These are phyloP conservation scores for Grantiella picta DNA, from an alignment of 2,113 vertebrate species.

Conservation along the genomic window DNA sequence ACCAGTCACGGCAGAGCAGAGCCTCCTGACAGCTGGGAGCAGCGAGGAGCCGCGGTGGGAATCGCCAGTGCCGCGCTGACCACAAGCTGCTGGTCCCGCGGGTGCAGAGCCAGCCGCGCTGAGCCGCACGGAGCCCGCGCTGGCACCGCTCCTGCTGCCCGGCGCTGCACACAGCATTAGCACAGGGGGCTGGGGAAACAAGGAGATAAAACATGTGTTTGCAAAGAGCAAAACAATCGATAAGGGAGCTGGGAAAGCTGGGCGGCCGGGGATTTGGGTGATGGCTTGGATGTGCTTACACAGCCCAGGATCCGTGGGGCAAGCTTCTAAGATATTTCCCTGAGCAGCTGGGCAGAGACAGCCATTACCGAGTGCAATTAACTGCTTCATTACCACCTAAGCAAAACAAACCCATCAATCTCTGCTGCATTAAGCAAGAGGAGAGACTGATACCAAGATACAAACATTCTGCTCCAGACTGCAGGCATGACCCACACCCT, in stretches of 20 bases:
- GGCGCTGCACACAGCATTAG: background rate
- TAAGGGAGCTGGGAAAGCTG: background rate
- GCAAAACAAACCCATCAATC: slow-evolving; percentile 6
- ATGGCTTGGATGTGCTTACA: background rate
- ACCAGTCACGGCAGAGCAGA: background rate
- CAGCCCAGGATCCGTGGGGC: background rate
- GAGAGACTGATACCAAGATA: background rate
- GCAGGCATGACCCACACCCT: background rate
- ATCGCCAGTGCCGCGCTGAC: fast-evolving
- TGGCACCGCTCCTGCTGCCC: background rate
- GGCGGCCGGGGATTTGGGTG: background rate
- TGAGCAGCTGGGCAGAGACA: background rate
- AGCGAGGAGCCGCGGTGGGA: fast-evolving
- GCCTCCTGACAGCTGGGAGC: fast-evolving
- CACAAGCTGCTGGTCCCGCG: fast-evolving
- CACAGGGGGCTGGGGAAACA: background rate
- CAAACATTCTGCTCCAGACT: background rate
- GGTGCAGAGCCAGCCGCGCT: fast-evolving
- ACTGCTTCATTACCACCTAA: slow-evolving; percentile 17
- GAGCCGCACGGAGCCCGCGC: fast-evolving
- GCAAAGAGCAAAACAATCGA: background rate
- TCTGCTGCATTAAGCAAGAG: background rate
- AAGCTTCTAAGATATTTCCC: background rate
- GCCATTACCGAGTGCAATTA: background rate
- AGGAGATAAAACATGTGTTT: background rate